These are phyloP conservation scores for Euura saliciscinereae DNA, from an alignment of 1,140 invertebrate genomes.

Conservation along the genomic window DNA sequence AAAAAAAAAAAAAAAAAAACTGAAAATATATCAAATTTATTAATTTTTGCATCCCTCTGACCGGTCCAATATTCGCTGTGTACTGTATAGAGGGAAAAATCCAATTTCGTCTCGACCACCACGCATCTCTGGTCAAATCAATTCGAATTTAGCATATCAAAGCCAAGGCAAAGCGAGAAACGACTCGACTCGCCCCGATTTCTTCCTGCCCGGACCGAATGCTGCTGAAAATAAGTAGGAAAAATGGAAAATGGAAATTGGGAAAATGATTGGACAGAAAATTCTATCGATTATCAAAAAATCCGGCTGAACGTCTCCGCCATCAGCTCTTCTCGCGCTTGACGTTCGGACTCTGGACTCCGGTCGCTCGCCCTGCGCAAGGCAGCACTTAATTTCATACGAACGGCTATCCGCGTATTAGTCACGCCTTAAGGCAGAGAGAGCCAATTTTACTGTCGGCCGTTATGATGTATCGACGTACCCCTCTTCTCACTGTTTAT, in stretches of 20 bases:
- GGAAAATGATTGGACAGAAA: no score
- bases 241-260: no score
- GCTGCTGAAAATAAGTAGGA: no score
- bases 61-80: no score
- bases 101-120: constrained; percentile 22
- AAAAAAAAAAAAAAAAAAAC: no score
- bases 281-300: no score
- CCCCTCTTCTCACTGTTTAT: not conserved
- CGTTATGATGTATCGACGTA: constrained; percentile 16
- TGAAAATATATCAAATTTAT: no score
- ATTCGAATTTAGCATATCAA: constrained; percentile 54
- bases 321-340: not conserved
- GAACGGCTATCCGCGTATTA: constrained; percentile 6
- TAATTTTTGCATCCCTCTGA: no score
- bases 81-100: no score
- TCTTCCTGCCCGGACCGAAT: no score
- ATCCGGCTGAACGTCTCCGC: not conserved
- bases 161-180: constrained; percentile 18
- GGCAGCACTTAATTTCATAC: constrained; percentile 2
- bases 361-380: not conserved
- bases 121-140: constrained; percentile 45
- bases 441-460: constrained; percentile 19
- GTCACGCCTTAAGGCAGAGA: constrained; percentile 8
- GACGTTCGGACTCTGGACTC: not conserved
- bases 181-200: no score